Base-by-base conservation (phyloP, 1,140 invertebrate genomes). In the Aphelenchoides fujianensis region DNA sequence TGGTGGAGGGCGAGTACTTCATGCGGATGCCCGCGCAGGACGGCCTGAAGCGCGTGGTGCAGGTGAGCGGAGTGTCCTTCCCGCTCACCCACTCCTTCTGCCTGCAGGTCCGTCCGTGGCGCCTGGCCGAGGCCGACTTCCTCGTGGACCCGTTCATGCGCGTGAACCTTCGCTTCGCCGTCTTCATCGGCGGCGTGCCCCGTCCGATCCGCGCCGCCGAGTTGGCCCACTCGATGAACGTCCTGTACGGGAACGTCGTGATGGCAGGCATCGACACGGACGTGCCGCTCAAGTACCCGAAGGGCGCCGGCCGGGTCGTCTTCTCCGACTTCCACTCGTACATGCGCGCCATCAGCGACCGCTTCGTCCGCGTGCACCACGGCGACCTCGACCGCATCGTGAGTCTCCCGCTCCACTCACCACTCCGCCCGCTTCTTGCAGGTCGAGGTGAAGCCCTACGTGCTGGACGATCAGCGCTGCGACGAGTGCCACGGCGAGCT, bases 191-290 rank as follows among this genome's bases (percentile, higher is more conserved):
- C 27, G 97, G 97, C 1, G 97, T 99, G 41, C 97, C 97, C 7
- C 90, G 97, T 75, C 97, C 97, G 0, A 88, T 98, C 2, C 95
- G 97, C 88, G 96, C 97, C 82, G 93, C 94, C 78, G 96, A 98
- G 87, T 87, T 99, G 79, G 96, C 96, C 30, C 95, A 96, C 91
- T 97, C 98, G 61, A 97, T 99, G 94, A 94, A 98, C 87, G 89
- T 93, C 76, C 88, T 97, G 72, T 99, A 98, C 85, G 97, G 97
- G 7, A 94, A 94, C 48, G 96, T 99, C 5, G 97, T 95, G 85
- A 98, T 98, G 88, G 96, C 96, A 57, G 96, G 96, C 70, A 98
- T 99, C 83, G 97, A 99, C 85, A 98, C 95, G 1, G 97, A 99
- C 86, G 96, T 96, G 0, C 96, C 98, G 86, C 89, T 99, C 37